phyloP scores from a whole-genome alignment of 2,888 invertebrate genomes.

The Caenorhabditis sp. region DNA sequence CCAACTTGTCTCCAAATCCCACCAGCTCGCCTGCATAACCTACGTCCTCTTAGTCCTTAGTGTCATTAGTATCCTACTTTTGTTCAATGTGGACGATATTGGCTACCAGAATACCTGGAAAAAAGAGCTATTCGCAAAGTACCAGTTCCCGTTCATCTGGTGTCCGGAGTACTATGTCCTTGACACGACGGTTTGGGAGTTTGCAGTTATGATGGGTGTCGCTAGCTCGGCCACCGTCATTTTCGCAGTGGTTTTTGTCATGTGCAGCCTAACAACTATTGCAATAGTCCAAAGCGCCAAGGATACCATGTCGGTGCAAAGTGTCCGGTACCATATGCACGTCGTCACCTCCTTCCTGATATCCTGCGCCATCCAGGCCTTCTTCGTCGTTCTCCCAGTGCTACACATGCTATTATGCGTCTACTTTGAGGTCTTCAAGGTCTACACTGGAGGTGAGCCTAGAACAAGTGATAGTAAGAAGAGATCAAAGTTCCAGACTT shows the following conservation, averaged over 20 bases:
- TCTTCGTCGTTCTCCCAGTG: conserved; percentile 49
- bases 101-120: conserved; percentile 37
- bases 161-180: conserved; percentile 36
- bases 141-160: conserved; percentile 27
- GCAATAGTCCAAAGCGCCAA: conserved; percentile 37
- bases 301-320: conserved; percentile 46
- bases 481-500: conserved; percentile 12
- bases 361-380: conserved; percentile 44
- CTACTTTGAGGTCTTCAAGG: conserved; percentile 37
- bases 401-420: conserved; percentile 35
- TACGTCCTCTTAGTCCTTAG: conserved; percentile 32
- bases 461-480: no score
- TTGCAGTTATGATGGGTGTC: conserved; percentile 26
- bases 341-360: conserved; percentile 41
- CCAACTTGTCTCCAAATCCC: conserved; percentile 6
- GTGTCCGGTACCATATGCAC: conserved; percentile 38
- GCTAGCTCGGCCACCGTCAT: conserved; percentile 25
- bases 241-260: conserved; percentile 40
- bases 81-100: conserved; percentile 20
- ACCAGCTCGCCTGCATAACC: conserved; percentile 27
- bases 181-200: conserved; percentile 38
- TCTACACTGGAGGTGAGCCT: conserved; percentile 42
- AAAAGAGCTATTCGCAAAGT: conserved; percentile 10
- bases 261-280: conserved; percentile 42
- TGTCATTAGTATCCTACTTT: conserved; percentile 24